Percentiles rank a stretch among this genome's conserved stretches.
These are phyloP conservation scores for Acanthisitta chloris DNA, from an alignment of 2,113 vertebrate genomes.

Conservation along the genomic window DNA sequence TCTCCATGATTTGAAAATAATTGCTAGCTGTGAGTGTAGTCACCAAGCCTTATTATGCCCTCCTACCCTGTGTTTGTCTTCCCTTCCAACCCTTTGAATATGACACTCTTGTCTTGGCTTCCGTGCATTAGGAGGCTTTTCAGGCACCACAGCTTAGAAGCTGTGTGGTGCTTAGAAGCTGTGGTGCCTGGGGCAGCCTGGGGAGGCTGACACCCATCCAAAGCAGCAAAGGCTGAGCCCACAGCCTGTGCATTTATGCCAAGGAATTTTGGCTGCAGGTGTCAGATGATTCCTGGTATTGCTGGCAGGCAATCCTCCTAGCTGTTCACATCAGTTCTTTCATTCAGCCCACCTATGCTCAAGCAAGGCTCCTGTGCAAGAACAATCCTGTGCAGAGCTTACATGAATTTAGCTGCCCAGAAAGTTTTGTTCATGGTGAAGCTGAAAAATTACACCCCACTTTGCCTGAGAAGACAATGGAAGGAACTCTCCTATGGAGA, in stretches of 20 bases:
- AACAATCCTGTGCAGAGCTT: background rate
- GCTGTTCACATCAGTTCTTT: background rate
- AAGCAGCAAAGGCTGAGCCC: background rate
- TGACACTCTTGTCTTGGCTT: background rate
- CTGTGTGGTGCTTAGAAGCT: too few species aligned
- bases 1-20: background rate
- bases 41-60: background rate
- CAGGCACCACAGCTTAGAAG: too few species aligned
- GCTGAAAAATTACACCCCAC: background rate
- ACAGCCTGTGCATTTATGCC: background rate
- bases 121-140: background rate
- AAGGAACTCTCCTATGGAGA: background rate
- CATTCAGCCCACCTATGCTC: background rate
- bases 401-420: background rate
- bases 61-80: background rate
- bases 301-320: background rate
- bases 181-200: background rate
- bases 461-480: background rate
- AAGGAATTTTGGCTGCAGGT: slow-evolving; percentile 3
- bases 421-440: background rate
- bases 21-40: background rate
- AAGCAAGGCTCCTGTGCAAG: background rate
- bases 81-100: background rate
- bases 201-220: background rate
- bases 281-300: background rate